phyloP scores from a whole-genome alignment of 2,797 vertebrate genomes.

The Cossypha heuglini region DNA sequence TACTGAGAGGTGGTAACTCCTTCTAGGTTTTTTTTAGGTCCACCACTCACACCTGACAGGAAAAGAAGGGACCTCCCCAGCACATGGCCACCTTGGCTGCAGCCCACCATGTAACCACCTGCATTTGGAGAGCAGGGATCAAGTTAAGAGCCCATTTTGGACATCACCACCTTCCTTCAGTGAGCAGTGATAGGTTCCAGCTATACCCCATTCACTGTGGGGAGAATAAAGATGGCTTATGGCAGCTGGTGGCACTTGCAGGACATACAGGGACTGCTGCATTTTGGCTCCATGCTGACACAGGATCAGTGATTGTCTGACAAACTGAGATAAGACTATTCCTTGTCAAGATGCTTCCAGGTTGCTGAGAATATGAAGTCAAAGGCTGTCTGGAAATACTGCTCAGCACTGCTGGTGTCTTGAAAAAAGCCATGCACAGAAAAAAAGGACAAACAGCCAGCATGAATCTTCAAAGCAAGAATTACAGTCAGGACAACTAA shows the following conservation, averaged over 20 bases:
- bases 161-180: not conserved
- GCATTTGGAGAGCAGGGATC: not conserved
- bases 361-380: not conserved
- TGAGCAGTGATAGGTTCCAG: not conserved
- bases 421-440: not conserved
- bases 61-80: not conserved
- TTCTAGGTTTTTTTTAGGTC: not conserved
- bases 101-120: not conserved
- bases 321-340: not conserved
- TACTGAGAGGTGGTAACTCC: not conserved
- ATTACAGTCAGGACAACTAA: not conserved
- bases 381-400: not conserved
- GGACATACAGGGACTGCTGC: not conserved
- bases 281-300: not conserved
- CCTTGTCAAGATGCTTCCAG: not conserved
- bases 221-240: not conserved
- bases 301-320: not conserved
- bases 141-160: not conserved
- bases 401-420: not conserved
- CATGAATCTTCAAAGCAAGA: not conserved
- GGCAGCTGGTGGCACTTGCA: not conserved
- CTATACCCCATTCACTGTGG: rapidly evolving
- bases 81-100: rapidly evolving
- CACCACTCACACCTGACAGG: not conserved
- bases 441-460: not conserved